Evolutionary conservation across 2,113 vertebrate genomes (phyloP), one percentile per base, ranked within the genome.

Genomic region (human (Homo sapiens)): DNA sequence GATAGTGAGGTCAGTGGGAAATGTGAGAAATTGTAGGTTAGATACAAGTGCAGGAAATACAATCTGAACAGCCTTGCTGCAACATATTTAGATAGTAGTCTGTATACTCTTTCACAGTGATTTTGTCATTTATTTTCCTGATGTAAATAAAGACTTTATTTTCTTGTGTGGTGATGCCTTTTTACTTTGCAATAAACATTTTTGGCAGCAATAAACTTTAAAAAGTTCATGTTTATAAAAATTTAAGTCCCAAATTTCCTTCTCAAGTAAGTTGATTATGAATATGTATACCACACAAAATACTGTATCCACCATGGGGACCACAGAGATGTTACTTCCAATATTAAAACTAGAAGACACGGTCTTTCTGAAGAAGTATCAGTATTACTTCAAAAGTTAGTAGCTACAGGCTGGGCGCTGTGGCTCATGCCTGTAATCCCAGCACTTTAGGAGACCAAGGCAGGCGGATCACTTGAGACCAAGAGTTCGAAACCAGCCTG

Each of bases 141-240:
- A 11, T 30, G 32, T 30, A 80, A 87, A 96, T 38, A 82, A 55
- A 93, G 76, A 76, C 43, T 55, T 48, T 45, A 78, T 81, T 94
- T 94, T 94, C 82, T 87, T 72, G 38, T 84, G 83, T 84, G 76
- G 45, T 75, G 27, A 91, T 92, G 25, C 27, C 55, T 91, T 81
- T 61, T 59, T 20, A 92, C 79, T 94, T 92, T 88, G 22, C 52
- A 89, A 80, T 55, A 94, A 93, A 83, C 13, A 5, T 40, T 75
- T 88, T 27, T 18, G 50, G 25, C 35, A 88, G 7, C 25, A 48
- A 35, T 70, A 13, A 87, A 35, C 17, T 61, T 52, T 48, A 87
- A 66, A 52, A 79, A 80, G 52, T 64, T 3, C 38, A 59, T 23
- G 6, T 17, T 48, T 92, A 43, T 82, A 18, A 93, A 95, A 90